These are phyloP conservation scores for Threskiornis aethiopicus DNA, from an alignment of 2,797 vertebrate species.

Conservation along the genomic window DNA sequence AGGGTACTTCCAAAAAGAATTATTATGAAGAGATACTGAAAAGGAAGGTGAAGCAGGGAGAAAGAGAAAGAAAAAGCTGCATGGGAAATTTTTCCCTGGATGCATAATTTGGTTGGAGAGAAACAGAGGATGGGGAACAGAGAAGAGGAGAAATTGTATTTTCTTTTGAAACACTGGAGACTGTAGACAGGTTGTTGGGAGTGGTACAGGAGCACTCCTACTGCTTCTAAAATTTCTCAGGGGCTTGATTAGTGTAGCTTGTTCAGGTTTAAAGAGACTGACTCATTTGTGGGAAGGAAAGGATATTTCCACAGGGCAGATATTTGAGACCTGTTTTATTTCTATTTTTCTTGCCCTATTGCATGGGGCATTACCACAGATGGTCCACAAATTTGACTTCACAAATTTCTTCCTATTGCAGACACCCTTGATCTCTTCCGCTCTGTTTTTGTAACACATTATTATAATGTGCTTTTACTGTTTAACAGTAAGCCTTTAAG, in stretches of 20 bases:
- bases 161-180: neutral
- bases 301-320: neutral
- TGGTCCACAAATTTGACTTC: neutral
- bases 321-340: neutral
- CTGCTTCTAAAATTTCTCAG: conserved; percentile 24
- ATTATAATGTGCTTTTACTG: neutral
- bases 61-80: neutral
- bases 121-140: neutral
- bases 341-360: neutral
- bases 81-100: neutral
- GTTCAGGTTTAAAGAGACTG: neutral
- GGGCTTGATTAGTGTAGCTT: neutral
- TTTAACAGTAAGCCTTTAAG: neutral
- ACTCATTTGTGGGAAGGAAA: neutral
- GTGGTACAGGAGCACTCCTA: neutral
- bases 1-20: neutral
- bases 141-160: neutral
- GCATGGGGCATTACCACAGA: neutral
- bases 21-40: neutral
- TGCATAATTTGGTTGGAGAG: neutral
- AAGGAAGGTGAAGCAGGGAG: neutral
- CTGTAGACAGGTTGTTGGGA: neutral
- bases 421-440: neutral
- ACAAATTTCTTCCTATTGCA: neutral
- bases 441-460: neutral